Conservation (phyloP, 2,113 vertebrate genomes). For the Gambusia affinis region DNA sequence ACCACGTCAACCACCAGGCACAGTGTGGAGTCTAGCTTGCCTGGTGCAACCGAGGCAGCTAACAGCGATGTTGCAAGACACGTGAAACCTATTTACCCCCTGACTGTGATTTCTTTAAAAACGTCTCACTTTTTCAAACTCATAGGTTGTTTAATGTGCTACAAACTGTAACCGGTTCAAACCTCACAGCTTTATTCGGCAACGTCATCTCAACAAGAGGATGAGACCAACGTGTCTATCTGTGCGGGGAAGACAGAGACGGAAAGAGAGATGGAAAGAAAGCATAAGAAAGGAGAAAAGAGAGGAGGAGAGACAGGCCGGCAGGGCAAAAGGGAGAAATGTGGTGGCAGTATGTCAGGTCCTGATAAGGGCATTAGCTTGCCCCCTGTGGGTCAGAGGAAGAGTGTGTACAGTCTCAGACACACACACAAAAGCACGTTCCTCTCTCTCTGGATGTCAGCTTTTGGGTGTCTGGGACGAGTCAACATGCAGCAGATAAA, state of each 20-base stretch:
- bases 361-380: slow-evolving; percentile 81
- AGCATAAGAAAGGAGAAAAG: slow-evolving; percentile 25
- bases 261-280: slow-evolving; percentile 26
- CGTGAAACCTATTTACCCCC: slow-evolving; percentile 50
- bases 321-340: slow-evolving; percentile 60
- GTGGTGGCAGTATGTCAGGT: slow-evolving; percentile 72
- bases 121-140: slow-evolving; percentile 6
- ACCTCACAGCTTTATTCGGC: slow-evolving; percentile 32
- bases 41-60: slow-evolving; percentile 31
- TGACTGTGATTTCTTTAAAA: slow-evolving; percentile 16
- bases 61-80: slow-evolving; percentile 30
- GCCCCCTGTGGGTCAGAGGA: slow-evolving; percentile 77
- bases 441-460: slow-evolving; percentile 64
- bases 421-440: slow-evolving; percentile 5
- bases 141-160: slow-evolving; percentile 47
- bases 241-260: slow-evolving; percentile 30
- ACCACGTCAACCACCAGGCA: slow-evolving; percentile 44
- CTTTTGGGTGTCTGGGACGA: slow-evolving; percentile 57
- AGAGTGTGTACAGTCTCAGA: slow-evolving; percentile 36
- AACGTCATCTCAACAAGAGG: slow-evolving; percentile 36
- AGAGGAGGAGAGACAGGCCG: slow-evolving; percentile 23
- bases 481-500: slow-evolving; percentile 67
- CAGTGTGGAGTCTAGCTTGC: slow-evolving; percentile 29
- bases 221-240: slow-evolving; percentile 47
- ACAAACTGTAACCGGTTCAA: slow-evolving; percentile 56